Evolutionary conservation across 92 coral and sea anemone species (phyloP), one percentile per base, ranked within the genome.

Genomic region (Plumapathes pennacea): DNA sequence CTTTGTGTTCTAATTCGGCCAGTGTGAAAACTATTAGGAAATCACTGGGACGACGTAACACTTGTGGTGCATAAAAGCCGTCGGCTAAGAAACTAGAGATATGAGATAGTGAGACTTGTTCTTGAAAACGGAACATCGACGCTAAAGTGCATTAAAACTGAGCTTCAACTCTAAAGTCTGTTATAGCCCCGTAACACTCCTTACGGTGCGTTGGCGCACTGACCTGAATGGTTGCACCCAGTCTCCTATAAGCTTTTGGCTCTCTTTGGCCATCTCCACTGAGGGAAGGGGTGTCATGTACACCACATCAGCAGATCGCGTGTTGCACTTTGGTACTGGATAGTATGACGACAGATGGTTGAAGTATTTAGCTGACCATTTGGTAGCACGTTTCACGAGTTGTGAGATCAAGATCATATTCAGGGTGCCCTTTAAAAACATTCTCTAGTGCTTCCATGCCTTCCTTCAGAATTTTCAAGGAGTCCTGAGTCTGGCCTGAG

Each of bases 331-430:
- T 42, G 54, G 42, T 13, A 44, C 68, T 26, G 68, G 55, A 30
- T 44, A 25, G 39, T 44, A 60, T 4, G 68, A 43, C 29, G 68
- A 44, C 13, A 42, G 55, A 19, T 44, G 54, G 17, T 72, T 34
- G 71, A 38, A 72, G 52, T 64, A 57, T 46, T 74, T 82, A 31
- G 78, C 89, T 22, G 89, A 29, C 89, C 89, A 74, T 13, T 40
- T 50, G 31, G 88, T 65, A 43, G 77, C 56, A 40, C 82, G 24
- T 41, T 81, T 81, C 32, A 82, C 67, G 77, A 19, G 74, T 36
- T 29, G 42, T 20, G 9, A 74, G 49, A 5, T 38, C 42, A 10
- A 64, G 36, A 46, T 60, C 60, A 15, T 58, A 49, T 15, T 13
- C 62, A 58, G 25, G 56, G 30, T 23, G 20, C 22, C 46, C 30